A percentile compares a stretch with the other conserved stretches of the same genome.
These are phyloP conservation scores for Zootermopsis nevadensis DNA, from an alignment of 2,888 invertebrate species.

Conservation along the genomic window DNA sequence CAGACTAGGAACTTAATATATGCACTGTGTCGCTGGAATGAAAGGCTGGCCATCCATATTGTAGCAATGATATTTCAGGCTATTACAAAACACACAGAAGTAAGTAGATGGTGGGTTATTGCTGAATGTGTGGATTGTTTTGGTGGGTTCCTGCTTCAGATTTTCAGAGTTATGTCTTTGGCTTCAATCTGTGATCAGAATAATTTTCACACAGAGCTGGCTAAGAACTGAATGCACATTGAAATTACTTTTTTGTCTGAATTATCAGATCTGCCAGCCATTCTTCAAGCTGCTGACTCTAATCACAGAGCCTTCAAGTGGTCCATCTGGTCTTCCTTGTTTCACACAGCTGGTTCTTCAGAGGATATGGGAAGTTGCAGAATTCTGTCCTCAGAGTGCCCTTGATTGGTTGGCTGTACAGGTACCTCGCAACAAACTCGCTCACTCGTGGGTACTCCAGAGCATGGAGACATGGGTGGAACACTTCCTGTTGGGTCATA, in stretches of 20 bases:
- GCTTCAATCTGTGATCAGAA: too few species aligned
- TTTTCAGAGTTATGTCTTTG: too few species aligned
- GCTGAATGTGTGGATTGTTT: too few species aligned
- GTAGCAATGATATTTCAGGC: conserved; percentile 91
- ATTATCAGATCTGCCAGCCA: conserved; percentile 80
- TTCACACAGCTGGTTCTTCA: conserved; percentile 90
- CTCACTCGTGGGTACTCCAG: conserved; percentile 91
- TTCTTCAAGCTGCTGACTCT: conserved; percentile 93
- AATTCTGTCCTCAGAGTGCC: conserved; percentile 91
- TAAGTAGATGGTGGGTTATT: conserved; percentile 60
- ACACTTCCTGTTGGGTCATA: conserved; percentile 85
- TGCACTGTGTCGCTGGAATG: conserved; percentile 91
- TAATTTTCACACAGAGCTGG: too few species aligned
- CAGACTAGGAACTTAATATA: conserved; percentile 93
- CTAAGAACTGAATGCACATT: too few species aligned
- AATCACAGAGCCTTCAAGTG: conserved; percentile 79
- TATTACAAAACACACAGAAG: conserved; percentile 88
- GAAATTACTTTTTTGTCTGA: conserved; percentile 51
- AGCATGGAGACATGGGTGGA: conserved; percentile 94
- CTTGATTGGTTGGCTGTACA: conserved; percentile 91
- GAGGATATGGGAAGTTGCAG: conserved; percentile 90
- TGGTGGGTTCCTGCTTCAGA: too few species aligned
- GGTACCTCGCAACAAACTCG: conserved; percentile 86
- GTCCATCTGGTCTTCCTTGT: conserved; percentile 85
- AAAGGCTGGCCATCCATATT: conserved; percentile 87